A percentile compares a stretch with the other conserved stretches of the same genome.
These are phyloP conservation scores for Drosophila bocki DNA, from an alignment of 1,140 invertebrate species.

Conservation along the genomic window DNA sequence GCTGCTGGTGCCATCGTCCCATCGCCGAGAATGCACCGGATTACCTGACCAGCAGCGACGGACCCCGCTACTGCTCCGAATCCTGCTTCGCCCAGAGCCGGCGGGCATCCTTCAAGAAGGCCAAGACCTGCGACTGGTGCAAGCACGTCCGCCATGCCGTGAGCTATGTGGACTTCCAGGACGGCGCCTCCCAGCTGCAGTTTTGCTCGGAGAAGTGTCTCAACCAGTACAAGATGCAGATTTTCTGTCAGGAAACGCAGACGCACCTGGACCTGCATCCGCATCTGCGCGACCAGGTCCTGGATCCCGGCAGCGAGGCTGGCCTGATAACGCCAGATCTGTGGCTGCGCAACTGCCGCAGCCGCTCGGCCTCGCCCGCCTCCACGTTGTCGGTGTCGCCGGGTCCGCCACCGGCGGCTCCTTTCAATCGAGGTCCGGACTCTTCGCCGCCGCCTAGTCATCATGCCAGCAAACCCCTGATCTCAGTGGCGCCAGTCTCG, in stretches of 20 bases:
- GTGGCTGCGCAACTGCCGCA: conserved; percentile 92
- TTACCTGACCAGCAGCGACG: conserved; percentile 86
- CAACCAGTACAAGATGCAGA: conserved; percentile 98
- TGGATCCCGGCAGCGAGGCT: conserved; percentile 75
- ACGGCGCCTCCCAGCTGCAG: conserved; percentile 91
- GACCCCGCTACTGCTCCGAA: conserved; percentile 92
- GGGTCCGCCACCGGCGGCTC: conserved; percentile 25
- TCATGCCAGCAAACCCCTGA: conserved; percentile 86
- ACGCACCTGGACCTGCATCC: conserved; percentile 94
- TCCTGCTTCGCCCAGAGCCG: conserved; percentile 95
- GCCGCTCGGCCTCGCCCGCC: conserved; percentile 87
- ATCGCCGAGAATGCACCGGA: conserved; percentile 86
- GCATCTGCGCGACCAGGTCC: conserved; percentile 86
- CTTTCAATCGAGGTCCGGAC: conserved; percentile 73
- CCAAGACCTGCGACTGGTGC: conserved; percentile 97
- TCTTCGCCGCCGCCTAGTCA: conserved; percentile 54
- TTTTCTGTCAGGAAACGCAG: conserved; percentile 96
- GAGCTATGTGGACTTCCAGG: conserved; percentile 95
- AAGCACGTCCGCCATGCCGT: conserved; percentile 95
- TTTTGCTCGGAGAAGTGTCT: conserved; percentile 96
- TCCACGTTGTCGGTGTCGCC: conserved; percentile 85
- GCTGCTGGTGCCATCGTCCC: conserved; percentile 87
- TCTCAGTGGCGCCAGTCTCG: conserved; percentile 87
- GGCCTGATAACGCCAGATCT: conserved; percentile 94
- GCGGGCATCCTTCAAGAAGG: conserved; percentile 94